Conservation (phyloP, 2,888 invertebrate species). For the Phaonia tiefii region DNA sequence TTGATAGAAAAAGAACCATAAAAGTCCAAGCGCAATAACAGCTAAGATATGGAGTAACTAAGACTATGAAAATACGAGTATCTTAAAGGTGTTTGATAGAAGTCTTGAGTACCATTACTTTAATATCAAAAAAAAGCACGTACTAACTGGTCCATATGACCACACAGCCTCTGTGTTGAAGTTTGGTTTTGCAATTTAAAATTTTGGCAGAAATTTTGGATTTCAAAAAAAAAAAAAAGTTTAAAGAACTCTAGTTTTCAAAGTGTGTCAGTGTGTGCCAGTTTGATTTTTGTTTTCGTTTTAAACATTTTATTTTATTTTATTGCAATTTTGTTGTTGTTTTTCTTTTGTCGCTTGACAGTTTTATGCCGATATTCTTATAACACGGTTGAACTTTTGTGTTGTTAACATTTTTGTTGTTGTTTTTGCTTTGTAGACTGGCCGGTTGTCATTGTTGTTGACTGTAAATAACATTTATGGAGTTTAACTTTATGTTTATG, state of each 20-base stretch:
- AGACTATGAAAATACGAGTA: no score
- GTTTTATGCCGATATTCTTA: no score
- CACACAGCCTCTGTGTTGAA: neutral
- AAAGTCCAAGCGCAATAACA: neutral
- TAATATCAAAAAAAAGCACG: no score
- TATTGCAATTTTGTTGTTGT: neutral
- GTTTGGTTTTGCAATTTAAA: neutral
- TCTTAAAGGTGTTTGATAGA: no score
- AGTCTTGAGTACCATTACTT: no score
- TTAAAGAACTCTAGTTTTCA: slow-evolving; percentile 18
- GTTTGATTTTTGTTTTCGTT: neutral
- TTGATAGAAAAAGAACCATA: neutral
- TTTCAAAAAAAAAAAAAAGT: no score
- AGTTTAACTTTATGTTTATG: neutral
- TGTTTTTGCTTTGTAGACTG: neutral
- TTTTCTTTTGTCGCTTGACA: no score
- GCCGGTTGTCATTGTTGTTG: no score
- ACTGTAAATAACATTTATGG: no score
- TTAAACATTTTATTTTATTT: slow-evolving; percentile 10
- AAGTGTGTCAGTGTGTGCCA: neutral
- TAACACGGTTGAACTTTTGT: no score
- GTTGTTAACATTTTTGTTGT: neutral
- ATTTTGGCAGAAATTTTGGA: no score
- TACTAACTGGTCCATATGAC: slow-evolving; percentile 4
- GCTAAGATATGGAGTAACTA: no score